Evolutionary conservation across 2,797 vertebrate genomes (phyloP).

Genomic region (Cercopithecus mitis): DNA sequence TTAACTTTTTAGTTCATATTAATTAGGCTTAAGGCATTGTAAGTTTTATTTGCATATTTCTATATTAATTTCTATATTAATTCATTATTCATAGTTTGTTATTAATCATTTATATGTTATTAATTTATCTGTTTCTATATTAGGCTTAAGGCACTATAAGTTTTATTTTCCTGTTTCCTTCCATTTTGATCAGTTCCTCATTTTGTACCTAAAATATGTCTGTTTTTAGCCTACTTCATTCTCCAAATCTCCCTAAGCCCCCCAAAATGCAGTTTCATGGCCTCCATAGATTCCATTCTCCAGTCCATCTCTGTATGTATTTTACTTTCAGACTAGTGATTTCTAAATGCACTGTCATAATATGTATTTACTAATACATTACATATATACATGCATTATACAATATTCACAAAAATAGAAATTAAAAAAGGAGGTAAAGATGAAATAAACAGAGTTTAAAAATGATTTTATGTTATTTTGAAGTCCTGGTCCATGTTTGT

Average conservation of each 20-base stretch:
- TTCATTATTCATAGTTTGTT: conserved; percentile 36
- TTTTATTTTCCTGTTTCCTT: conserved; percentile 14
- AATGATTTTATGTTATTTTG: neutral
- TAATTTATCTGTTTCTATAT: conserved; percentile 22
- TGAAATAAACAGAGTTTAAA: neutral
- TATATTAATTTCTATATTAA: conserved; percentile 28
- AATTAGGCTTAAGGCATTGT: neutral
- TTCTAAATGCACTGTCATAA: neutral
- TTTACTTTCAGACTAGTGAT: neutral
- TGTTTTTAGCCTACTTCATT: neutral
- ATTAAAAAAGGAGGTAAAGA: conserved; percentile 1
- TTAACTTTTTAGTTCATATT: conserved; percentile 34
- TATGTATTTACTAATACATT: neutral
- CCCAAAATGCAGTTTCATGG: neutral
- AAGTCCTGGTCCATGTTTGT: neutral
- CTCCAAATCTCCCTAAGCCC: neutral
- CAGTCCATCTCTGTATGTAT: neutral
- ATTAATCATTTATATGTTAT: conserved; percentile 33
- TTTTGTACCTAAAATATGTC: neutral
- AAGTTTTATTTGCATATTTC: conserved; percentile 47
- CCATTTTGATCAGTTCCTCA: conserved; percentile 41
- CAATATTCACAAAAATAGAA: neutral
- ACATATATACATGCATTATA: neutral
- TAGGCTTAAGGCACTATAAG: neutral
- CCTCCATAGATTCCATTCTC: neutral